phyloP scores from a whole-genome alignment of 1,140 invertebrate species.

The Drosophila gunungcola region DNA sequence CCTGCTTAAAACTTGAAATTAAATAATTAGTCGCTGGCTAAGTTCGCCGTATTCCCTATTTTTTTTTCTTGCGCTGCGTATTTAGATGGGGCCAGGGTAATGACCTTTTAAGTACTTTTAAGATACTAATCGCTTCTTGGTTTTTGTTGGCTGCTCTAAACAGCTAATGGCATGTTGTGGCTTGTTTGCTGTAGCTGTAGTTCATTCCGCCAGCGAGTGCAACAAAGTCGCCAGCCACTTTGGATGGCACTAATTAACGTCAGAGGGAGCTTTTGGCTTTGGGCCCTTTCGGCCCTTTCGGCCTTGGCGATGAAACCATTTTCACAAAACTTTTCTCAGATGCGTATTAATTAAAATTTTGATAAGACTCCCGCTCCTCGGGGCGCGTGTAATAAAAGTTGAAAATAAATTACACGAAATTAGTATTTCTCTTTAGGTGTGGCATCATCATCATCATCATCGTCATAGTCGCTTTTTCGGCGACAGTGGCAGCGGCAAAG shows the following conservation, averaged over 20 bases:
- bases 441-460: constrained; percentile 43
- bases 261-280: constrained; percentile 43
- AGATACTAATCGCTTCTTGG: constrained; percentile 75
- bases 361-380: constrained; percentile 49
- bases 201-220: constrained; percentile 48
- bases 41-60: constrained; percentile 44
- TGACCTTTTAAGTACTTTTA: constrained; percentile 83
- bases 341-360: constrained; percentile 83
- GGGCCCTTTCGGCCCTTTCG: constrained; percentile 33
- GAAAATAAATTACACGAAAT: constrained; percentile 79
- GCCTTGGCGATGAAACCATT: constrained; percentile 55
- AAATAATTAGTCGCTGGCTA: constrained; percentile 80
- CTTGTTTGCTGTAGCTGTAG: constrained; percentile 58
- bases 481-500: constrained; percentile 44
- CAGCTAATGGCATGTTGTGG: constrained; percentile 60
- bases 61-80: constrained; percentile 26
- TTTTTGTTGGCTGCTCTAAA: constrained; percentile 51
- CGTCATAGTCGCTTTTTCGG: constrained; percentile 7
- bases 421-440: constrained; percentile 72
- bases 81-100: constrained; percentile 66
- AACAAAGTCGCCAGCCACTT: constrained; percentile 66
- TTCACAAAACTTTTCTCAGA: constrained; percentile 73
- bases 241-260: constrained; percentile 79
- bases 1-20: constrained; percentile 81
- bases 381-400: constrained; percentile 65